These are phyloP conservation scores for Hypomesus transpacificus DNA, from an alignment of 2,113 vertebrate species.

Conservation along the genomic window DNA sequence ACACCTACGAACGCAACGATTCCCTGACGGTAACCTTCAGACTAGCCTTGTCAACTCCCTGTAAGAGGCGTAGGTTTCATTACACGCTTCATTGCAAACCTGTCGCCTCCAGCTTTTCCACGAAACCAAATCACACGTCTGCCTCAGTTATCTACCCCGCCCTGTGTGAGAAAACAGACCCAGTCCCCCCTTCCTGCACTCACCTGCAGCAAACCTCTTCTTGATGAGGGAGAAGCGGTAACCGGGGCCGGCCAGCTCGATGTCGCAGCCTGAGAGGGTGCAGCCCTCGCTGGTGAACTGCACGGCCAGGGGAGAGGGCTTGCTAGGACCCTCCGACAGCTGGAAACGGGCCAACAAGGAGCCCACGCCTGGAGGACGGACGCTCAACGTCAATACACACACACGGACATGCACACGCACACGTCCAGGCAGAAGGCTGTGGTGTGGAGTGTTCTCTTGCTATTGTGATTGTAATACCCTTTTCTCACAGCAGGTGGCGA, in stretches of 20 bases:
- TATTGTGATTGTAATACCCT: slow-evolving; percentile 3
- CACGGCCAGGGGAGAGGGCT: slow-evolving; percentile 85
- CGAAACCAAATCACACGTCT: no score
- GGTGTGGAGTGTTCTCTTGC: neutral
- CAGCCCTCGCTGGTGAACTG: slow-evolving; percentile 98
- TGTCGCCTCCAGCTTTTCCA: no score
- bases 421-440: neutral
- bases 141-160: no score
- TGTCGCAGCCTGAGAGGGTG: slow-evolving; percentile 92
- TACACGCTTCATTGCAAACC: no score
- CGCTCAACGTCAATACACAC: neutral
- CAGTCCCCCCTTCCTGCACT: slow-evolving; percentile 20
- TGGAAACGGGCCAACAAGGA: slow-evolving; percentile 93
- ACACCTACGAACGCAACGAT: no score
- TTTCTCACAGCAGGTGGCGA: slow-evolving; percentile 24
- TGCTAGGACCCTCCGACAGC: slow-evolving; percentile 88
- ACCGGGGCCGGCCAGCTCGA: slow-evolving; percentile 89
- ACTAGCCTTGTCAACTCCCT: no score
- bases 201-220: slow-evolving; percentile 97
- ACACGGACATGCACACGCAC: neutral
- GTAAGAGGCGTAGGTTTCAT: no score
- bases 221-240: slow-evolving; percentile 98
- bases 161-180: no score
- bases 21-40: no score
- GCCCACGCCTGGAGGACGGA: slow-evolving; percentile 78